Percentiles rank a stretch among this genome's conserved stretches.
Conservation (phyloP, 2,888 invertebrate genomes). For the Bellardia pandia region DNA sequence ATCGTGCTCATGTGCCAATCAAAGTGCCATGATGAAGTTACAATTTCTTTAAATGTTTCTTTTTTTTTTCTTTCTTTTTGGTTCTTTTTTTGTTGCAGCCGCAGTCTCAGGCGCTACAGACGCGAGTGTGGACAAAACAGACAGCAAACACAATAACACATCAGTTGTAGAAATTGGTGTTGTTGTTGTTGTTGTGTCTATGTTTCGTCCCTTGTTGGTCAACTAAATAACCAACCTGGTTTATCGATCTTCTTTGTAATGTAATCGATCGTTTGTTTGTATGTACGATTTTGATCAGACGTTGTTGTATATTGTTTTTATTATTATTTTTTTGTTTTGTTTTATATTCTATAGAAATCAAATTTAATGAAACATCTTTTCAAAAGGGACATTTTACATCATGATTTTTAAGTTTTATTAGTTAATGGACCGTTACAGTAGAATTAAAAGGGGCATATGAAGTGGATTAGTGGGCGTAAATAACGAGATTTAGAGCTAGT, state of each 20-base stretch:
- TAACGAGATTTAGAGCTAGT: no score
- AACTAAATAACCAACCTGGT: constrained; percentile 46
- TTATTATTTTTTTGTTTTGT: not conserved
- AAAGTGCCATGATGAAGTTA: constrained; percentile 79
- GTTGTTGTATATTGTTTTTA: not conserved
- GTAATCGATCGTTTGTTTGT: constrained; percentile 50
- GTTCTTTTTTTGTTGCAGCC: constrained; percentile 26
- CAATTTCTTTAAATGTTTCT: constrained; percentile 61
- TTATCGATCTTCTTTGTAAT: constrained; percentile 60
- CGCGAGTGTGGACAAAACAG: constrained; percentile 81
- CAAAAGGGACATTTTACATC: not conserved
- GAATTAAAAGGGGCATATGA: no score
- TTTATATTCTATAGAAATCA: constrained; percentile 1
- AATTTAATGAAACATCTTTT: not conserved
- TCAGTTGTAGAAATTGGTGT: constrained; percentile 66
- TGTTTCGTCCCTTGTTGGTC: constrained; percentile 69
- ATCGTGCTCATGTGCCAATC: constrained; percentile 78
- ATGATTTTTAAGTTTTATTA: not conserved
- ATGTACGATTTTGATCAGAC: constrained; percentile 4
- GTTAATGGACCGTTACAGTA: not conserved
- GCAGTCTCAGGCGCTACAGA: constrained; percentile 62
- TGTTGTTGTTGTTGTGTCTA: constrained; percentile 49
- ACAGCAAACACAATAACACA: constrained; percentile 78
- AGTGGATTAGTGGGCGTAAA: no score
- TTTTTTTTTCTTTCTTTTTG: constrained; percentile 1